phyloP scores from a whole-genome alignment of 2,888 invertebrate genomes.

The Anoncus sp. region DNA sequence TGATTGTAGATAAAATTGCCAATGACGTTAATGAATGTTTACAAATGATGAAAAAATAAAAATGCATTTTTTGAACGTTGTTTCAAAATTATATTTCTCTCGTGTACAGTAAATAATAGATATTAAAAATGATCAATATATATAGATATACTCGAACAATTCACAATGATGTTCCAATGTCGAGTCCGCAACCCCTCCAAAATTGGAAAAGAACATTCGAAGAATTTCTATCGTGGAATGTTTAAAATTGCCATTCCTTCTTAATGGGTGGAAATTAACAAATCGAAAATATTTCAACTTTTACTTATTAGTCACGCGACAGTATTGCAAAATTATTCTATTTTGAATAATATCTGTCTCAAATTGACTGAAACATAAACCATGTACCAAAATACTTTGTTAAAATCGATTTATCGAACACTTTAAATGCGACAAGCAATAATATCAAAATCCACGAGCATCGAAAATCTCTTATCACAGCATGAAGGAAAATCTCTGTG shows the following conservation, averaged over 20 bases:
- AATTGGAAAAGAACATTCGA: conserved; percentile 37
- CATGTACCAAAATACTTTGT: too few relatives aligned
- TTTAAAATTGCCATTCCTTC: conserved; percentile 29
- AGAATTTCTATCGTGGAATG: conserved; percentile 17
- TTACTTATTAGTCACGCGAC: not conserved
- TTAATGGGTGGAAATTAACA: conserved; percentile 2
- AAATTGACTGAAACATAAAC: too few relatives aligned
- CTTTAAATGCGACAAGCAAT: not conserved
- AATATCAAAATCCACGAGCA: not conserved
- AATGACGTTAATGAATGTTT: too few relatives aligned
- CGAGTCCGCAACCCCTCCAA: conserved; percentile 6
- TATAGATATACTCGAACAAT: conserved; percentile 10
- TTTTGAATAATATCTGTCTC: not conserved
- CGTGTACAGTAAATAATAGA: too few relatives aligned
- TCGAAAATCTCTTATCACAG: not conserved
- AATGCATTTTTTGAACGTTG: too few relatives aligned
- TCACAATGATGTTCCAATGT: not conserved
- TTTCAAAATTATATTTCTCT: too few relatives aligned
- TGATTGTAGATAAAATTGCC: too few relatives aligned
- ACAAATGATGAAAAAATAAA: too few relatives aligned
- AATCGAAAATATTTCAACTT: not conserved
- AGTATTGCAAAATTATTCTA: not conserved
- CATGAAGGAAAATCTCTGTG: conserved; percentile 10
- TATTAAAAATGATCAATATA: too few relatives aligned
- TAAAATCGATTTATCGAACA: not conserved